These are phyloP conservation scores for Agrochola macilenta DNA, from an alignment of 2,888 invertebrate genomes.

Conservation along the genomic window DNA sequence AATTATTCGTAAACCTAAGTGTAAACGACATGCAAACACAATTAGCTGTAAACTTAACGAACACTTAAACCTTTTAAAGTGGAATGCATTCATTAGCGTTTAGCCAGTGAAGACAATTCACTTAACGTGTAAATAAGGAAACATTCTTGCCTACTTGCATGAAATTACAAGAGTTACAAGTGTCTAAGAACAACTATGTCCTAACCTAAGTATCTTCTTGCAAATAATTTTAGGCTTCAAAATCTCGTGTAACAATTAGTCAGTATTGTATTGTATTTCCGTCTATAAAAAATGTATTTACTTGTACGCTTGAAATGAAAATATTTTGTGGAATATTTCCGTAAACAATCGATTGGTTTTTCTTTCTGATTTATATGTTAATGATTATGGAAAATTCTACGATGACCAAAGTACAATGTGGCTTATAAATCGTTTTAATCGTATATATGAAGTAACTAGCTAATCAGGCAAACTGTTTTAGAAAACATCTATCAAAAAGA, in stretches of 20 bases:
- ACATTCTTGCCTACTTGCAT: constrained; percentile 57
- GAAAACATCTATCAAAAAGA: neutral
- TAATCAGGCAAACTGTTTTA: neutral
- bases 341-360: constrained; percentile 11
- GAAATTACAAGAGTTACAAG: constrained; percentile 35
- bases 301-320: neutral
- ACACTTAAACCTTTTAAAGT: constrained; percentile 47
- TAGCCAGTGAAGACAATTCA: constrained; percentile 49
- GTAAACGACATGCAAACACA: constrained; percentile 30
- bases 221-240: neutral
- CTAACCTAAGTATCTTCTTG: neutral
- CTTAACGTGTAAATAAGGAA: constrained; percentile 58
- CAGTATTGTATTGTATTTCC: neutral
- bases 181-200: constrained; percentile 2
- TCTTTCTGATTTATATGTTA: constrained; percentile 7
- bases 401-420: constrained; percentile 1
- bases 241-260: neutral
- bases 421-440: constrained; percentile 8
- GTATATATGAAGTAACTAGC: neutral
- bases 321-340: constrained; percentile 3
- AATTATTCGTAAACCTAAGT: constrained; percentile 38
- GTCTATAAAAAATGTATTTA: neutral
- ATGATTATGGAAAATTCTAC: neutral
- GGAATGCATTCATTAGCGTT: constrained; percentile 47
- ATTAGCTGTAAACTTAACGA: constrained; percentile 49